Evolutionary conservation across 2,888 invertebrate genomes (phyloP).

Genomic region (Parnassius apollo): DNA sequence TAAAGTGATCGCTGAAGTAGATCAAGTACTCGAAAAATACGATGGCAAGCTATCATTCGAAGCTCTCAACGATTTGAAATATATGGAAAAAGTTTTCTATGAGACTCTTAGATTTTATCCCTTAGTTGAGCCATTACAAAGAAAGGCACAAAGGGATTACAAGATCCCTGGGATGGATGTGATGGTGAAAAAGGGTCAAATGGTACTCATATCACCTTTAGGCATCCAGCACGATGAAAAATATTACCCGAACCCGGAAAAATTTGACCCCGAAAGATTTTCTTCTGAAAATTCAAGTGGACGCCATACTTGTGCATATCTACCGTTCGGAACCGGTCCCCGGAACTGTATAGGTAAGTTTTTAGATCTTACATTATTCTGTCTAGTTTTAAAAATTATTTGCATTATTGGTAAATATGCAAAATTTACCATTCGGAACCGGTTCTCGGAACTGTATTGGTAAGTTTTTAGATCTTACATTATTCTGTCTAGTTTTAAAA

Average conservation of each 20-base stretch:
- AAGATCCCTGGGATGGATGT: constrained; percentile 54
- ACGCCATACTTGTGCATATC: constrained; percentile 52
- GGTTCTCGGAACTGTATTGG: too few species aligned
- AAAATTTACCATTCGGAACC: too few species aligned
- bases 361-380: too few species aligned
- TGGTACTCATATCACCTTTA: constrained; percentile 48
- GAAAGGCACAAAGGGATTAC: constrained; percentile 52
- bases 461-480: too few species aligned
- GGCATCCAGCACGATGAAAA: constrained; percentile 64
- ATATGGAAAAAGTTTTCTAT: constrained; percentile 4
- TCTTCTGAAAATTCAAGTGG: constrained; percentile 44
- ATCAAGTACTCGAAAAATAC: constrained; percentile 45
- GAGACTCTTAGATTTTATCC: constrained; percentile 10
- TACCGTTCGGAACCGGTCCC: constrained; percentile 67
- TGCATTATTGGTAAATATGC: too few species aligned
- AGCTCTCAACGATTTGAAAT: constrained; percentile 3
- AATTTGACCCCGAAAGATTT: constrained; percentile 73
- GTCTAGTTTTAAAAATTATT: too few species aligned
- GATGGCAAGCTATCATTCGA: background rate
- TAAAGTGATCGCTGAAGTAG: constrained; percentile 35
- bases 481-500: too few species aligned
- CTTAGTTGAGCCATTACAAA: constrained; percentile 55
- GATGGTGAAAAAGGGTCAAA: constrained; percentile 49
- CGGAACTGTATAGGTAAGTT: constrained; percentile 63
- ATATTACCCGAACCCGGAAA: constrained; percentile 62